These are phyloP conservation scores for Drosophila tsacasi DNA, from an alignment of 1,140 invertebrate species.

Conservation along the genomic window DNA sequence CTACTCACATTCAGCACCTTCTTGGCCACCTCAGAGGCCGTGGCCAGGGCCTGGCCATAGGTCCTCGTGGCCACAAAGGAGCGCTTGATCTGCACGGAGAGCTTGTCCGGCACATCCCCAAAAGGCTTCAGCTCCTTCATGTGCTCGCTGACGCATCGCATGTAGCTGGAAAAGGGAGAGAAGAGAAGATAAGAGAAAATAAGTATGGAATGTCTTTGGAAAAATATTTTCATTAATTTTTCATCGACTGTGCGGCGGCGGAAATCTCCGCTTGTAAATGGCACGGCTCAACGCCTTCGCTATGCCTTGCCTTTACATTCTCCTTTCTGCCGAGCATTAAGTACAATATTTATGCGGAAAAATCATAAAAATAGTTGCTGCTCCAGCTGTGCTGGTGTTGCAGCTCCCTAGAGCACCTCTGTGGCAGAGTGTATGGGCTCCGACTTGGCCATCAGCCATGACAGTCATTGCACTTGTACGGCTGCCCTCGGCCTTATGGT, in stretches of 20 bases:
- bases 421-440: not conserved
- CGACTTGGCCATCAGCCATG: slow-evolving; percentile 46
- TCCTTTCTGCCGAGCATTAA: slow-evolving; percentile 5
- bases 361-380: slow-evolving; percentile 73
- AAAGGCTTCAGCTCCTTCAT: slow-evolving; percentile 98
- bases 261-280: slow-evolving; percentile 69
- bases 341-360: slow-evolving; percentile 62
- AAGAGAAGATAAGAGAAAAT: not conserved
- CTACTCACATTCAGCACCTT: slow-evolving; percentile 92
- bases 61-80: slow-evolving; percentile 97
- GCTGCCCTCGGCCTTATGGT: slow-evolving; percentile 48
- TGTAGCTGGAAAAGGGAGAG: slow-evolving; percentile 86
- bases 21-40: slow-evolving; percentile 93
- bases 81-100: slow-evolving; percentile 94
- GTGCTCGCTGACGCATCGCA: slow-evolving; percentile 94
- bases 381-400: slow-evolving; percentile 33
- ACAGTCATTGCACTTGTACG: slow-evolving; percentile 71
- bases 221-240: slow-evolving; percentile 55
- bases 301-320: slow-evolving; percentile 4
- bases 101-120: slow-evolving; percentile 96
- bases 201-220: slow-evolving; percentile 18
- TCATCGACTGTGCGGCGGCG: slow-evolving; percentile 25
- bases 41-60: slow-evolving; percentile 94
- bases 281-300: slow-evolving; percentile 56
- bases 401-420: slow-evolving; percentile 6